These are phyloP conservation scores for Drosophila tropicalis DNA, from an alignment of 1,140 invertebrate genomes.

Conservation along the genomic window DNA sequence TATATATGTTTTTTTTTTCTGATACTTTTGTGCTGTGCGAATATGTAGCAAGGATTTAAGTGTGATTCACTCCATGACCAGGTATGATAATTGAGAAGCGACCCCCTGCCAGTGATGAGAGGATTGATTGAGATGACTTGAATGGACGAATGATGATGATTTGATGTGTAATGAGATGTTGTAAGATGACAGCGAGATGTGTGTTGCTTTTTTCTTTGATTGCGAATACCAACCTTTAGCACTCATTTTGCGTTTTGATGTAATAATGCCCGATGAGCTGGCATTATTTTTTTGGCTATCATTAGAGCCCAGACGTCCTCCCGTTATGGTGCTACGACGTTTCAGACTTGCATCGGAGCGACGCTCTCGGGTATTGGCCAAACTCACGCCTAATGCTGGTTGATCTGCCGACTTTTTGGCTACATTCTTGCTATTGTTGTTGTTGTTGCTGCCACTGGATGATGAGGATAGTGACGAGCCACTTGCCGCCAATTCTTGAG, in stretches of 20 bases:
- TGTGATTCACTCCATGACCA: slow-evolving; percentile 12
- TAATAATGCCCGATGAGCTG: background rate
- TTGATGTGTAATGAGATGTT: background rate
- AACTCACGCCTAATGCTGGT: slow-evolving; percentile 25
- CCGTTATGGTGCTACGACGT: slow-evolving; percentile 47
- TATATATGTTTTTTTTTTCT: background rate
- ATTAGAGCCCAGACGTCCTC: slow-evolving; percentile 37
- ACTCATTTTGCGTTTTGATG: slow-evolving; percentile 54
- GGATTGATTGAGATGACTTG: background rate
- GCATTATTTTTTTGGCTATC: slow-evolving; percentile 34
- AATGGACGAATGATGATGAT: slow-evolving; percentile 14
- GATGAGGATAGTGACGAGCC: background rate
- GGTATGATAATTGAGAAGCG: background rate
- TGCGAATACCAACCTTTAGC: slow-evolving; percentile 49
- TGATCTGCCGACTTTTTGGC: slow-evolving; percentile 74
- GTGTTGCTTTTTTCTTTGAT: background rate
- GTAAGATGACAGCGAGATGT: slow-evolving; percentile 35
- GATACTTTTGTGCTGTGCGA: slow-evolving; percentile 16
- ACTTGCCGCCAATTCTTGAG: slow-evolving; percentile 38
- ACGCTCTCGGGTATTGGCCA: slow-evolving; percentile 62
- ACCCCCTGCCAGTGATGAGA: background rate
- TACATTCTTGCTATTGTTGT: slow-evolving; percentile 67
- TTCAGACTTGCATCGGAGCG: slow-evolving; percentile 62
- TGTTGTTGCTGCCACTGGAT: background rate
- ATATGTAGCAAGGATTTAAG: background rate